Conservation (phyloP, 1,140 invertebrate species). For the Bombus superbus region DNA sequence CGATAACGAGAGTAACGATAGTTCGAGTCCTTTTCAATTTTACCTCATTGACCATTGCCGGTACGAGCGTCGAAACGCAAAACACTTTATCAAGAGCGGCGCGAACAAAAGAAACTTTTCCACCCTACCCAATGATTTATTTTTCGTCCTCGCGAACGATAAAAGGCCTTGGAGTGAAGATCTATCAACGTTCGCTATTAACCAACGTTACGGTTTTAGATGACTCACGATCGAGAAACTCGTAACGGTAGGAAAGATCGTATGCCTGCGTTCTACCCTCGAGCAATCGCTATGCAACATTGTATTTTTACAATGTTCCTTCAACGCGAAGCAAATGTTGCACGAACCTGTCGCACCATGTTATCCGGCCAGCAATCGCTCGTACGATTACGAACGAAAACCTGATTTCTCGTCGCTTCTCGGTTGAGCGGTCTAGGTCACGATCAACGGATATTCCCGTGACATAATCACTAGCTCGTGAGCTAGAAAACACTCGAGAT, state of each 20-base stretch:
- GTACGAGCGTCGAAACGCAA: background rate
- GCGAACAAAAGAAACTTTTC: background rate
- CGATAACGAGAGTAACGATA: constrained; percentile 31
- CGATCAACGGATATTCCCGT: background rate
- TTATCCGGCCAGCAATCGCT: background rate
- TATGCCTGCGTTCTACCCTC: background rate
- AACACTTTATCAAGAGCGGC: constrained; percentile 11
- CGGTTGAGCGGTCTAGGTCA: background rate
- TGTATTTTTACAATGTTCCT: background rate
- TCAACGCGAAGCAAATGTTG: background rate
- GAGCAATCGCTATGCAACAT: background rate
- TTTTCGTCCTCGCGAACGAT: background rate
- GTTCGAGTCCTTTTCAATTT: constrained; percentile 9
- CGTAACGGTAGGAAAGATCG: constrained; percentile 6
- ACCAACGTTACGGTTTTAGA: constrained; percentile 32
- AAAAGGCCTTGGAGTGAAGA: background rate
- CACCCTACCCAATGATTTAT: constrained; percentile 21
- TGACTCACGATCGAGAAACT: constrained; percentile 31
- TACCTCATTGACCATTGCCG: background rate
- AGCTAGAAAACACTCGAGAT: background rate
- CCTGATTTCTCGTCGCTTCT: background rate
- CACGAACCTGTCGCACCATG: background rate
- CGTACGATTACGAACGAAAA: constrained; percentile 8
- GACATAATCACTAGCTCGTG: background rate
- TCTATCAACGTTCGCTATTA: constrained; percentile 11